These are phyloP conservation scores for Rhinichthys klamathensis DNA, from an alignment of 2,113 vertebrate genomes.

Conservation along the genomic window DNA sequence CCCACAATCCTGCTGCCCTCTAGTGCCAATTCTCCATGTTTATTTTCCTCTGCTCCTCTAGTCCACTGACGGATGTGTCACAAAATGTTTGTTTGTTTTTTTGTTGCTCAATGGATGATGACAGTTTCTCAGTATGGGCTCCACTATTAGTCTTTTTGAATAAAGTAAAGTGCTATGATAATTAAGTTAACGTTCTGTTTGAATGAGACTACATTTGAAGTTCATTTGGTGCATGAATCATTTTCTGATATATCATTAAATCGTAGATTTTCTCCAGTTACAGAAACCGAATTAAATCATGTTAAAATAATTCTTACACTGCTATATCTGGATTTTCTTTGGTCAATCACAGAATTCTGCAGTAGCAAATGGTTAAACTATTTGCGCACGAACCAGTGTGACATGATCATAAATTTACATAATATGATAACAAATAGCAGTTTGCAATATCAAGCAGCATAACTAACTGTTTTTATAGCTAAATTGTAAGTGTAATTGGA, in stretches of 20 bases:
- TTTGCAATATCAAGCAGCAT: too few species aligned
- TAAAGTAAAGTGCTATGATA: slow-evolving; percentile 9
- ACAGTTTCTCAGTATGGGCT: neutral
- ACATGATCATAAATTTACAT: too few species aligned
- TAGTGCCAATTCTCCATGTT: slow-evolving; percentile 2
- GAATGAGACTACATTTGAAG: neutral
- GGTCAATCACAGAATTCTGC: neutral
- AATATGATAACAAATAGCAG: too few species aligned
- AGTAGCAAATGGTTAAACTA: too few species aligned
- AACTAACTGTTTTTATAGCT: too few species aligned
- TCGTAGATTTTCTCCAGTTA: neutral
- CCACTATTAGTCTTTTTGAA: neutral
- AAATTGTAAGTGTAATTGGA: too few species aligned
- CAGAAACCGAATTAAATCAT: neutral
- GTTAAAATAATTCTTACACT: neutral
- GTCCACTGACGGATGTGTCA: neutral
- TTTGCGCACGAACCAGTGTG: too few species aligned
- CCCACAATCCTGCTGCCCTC: slow-evolving; percentile 43
- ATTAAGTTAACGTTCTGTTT: slow-evolving; percentile 22
- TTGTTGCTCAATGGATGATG: neutral
- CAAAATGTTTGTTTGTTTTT: neutral
- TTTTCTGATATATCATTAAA: neutral
- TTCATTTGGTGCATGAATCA: neutral
- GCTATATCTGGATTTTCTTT: neutral
- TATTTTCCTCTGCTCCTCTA: neutral